A percentile compares a stretch with the other conserved stretches of the same genome.
phyloP scores from a whole-genome alignment of 2,113 vertebrate genomes.

The Paralichthys olivaceus region DNA sequence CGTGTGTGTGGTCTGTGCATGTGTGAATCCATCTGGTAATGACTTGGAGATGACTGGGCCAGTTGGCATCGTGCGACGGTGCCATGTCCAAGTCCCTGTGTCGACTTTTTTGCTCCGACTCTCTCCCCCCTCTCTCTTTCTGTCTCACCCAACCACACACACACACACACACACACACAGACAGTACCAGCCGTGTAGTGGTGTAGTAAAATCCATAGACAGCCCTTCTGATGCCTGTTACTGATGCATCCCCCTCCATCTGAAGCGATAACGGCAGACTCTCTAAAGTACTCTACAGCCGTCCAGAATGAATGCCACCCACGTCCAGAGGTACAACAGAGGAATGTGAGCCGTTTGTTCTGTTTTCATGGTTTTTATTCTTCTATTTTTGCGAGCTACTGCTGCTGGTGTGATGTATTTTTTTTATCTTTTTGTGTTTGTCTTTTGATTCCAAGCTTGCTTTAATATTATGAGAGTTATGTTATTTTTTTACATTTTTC shows the following conservation, averaged over 20 bases:
- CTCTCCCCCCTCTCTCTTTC: neutral
- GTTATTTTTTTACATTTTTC: neutral
- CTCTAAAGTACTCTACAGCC: conserved; percentile 22
- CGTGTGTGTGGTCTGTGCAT: conserved; percentile 15
- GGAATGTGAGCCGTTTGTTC: conserved; percentile 35
- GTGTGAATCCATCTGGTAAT: conserved; percentile 73
- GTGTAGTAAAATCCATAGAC: conserved; percentile 42
- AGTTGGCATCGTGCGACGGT: conserved; percentile 62
- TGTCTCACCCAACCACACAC: conserved; percentile 17
- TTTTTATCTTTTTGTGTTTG: neutral
- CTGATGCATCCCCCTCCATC: conserved; percentile 14
- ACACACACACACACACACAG: conserved; percentile 22
- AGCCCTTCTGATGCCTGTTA: conserved; percentile 29
- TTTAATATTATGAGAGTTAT: neutral
- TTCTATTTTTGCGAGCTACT: neutral
- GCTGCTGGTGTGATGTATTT: neutral
- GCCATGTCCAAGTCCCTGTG: conserved; percentile 67
- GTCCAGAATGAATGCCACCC: conserved; percentile 46
- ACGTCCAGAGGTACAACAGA: conserved; percentile 36
- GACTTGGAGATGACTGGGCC: conserved; percentile 63
- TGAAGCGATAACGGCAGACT: conserved; percentile 19
- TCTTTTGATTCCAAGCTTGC: neutral
- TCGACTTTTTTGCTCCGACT: conserved; percentile 37
- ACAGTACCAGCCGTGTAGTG: conserved; percentile 30
- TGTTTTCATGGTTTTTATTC: conserved; percentile 8